A percentile compares a stretch with the other conserved stretches of the same genome.
Evolutionary conservation across 2,797 vertebrate genomes (phyloP).

Genomic region (Triplophysa bombifrons): DNA sequence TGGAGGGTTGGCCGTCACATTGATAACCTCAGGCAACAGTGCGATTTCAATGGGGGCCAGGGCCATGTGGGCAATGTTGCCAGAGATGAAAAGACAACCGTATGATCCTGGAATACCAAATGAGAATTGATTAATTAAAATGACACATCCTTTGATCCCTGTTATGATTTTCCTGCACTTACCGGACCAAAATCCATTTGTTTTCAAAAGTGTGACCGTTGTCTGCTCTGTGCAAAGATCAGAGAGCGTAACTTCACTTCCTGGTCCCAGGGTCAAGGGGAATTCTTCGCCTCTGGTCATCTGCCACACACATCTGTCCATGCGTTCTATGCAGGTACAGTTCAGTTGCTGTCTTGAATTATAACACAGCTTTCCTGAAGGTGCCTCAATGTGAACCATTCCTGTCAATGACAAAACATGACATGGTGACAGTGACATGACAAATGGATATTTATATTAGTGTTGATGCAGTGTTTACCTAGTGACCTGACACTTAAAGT

Average conservation of each 20-base stretch:
- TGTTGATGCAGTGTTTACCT: slow-evolving; percentile 57
- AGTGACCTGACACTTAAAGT: slow-evolving; percentile 48
- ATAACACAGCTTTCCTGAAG: slow-evolving; percentile 45
- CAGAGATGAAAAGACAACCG: slow-evolving; percentile 67
- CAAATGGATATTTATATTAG: neutral
- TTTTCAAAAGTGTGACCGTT: slow-evolving; percentile 27
- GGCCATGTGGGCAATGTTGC: slow-evolving; percentile 65
- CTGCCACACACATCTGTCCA: slow-evolving; percentile 55
- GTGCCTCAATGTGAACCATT: slow-evolving; percentile 61
- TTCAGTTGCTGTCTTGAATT: neutral
- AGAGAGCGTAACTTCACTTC: slow-evolving; percentile 57
- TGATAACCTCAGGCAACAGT: slow-evolving; percentile 69
- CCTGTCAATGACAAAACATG: slow-evolving; percentile 57
- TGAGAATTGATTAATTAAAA: neutral
- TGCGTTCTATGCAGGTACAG: slow-evolving; percentile 59
- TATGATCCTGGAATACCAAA: slow-evolving; percentile 67
- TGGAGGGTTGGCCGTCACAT: slow-evolving; percentile 44
- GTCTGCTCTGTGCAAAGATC: slow-evolving; percentile 29
- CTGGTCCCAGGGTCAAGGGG: slow-evolving; percentile 52
- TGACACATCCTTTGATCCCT: neutral
- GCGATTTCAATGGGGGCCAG: slow-evolving; percentile 46
- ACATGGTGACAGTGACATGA: neutral
- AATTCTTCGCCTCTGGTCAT: neutral
- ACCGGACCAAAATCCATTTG: slow-evolving; percentile 54
- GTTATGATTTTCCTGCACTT: neutral